Evolutionary conservation across 2,797 vertebrate species (phyloP), one percentile per base, ranked within the genome.

Genomic region (Hipposideros larvatus): DNA sequence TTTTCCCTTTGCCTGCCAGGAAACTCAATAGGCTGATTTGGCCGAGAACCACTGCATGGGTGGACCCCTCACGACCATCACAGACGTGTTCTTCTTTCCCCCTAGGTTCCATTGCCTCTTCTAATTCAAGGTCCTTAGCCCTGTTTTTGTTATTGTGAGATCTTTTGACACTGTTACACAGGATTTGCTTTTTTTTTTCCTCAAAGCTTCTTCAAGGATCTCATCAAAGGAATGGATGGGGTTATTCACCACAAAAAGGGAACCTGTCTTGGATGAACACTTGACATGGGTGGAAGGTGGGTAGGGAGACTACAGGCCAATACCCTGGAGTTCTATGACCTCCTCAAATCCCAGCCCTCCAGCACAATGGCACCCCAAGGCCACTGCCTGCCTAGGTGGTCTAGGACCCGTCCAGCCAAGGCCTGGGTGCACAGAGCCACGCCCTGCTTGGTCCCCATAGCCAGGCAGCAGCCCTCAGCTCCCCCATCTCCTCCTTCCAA

Each of bases 1-100:
- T 95, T 68, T 91, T 87, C 93, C 34, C 94, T 88, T 16, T 80
- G 95, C 90, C 94, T 84, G 51, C 34, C 68, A 91, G 85, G 78
- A 91, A 94, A 88, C 77, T 89, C 95, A 71, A 28, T 1, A 41
- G 28, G 59, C 18, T 75, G 43, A 28, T 51, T 4, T 82, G 34
- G 11, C 59, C 53, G 57, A 90, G 75, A 89, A 66, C 41, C 43
- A 24, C 2, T 11, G 21, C 21, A 4, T 14, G 61, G 7, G n/a
- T 7, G 80, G 43, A 57, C 31, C 63, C 19, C n/a, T 22, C 37
- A 4, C 3, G 2, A 66, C 8, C 37, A 41, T 22, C 80, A 37
- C 16, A 41, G 57, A 26, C 41, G 34, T 9, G 19, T 53, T 79
- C 37, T 48, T 79, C 51, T 46, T 59, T 8, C 26, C 59, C 75